These are phyloP conservation scores for Onchidella celtica DNA, from an alignment of 2,888 invertebrate genomes.

Conservation along the genomic window DNA sequence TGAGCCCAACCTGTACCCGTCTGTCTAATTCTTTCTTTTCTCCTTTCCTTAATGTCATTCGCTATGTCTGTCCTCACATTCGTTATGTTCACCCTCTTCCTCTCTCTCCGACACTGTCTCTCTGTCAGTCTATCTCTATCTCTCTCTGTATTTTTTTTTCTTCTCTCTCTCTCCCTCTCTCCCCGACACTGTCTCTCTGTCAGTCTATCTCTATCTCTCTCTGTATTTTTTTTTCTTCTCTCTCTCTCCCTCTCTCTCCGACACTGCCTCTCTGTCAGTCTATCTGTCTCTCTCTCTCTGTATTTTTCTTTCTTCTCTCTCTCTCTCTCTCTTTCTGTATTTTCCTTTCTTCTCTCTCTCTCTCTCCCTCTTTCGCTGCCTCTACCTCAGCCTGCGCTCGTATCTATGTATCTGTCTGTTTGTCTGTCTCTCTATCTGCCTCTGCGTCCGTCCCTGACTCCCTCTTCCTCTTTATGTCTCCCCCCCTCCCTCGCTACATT, in stretches of 20 bases:
- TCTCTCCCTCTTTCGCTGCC: not conserved
- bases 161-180: constrained; percentile 27
- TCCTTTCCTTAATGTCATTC: not conserved
- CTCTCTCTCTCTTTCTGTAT: constrained; percentile 8
- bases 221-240: constrained; percentile 29
- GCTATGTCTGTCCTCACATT: not conserved
- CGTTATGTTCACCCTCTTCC: not conserved
- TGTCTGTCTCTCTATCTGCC: not conserved
- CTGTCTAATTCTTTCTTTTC: constrained; percentile 16
- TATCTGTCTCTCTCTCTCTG: not conserved
- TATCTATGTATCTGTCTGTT: not conserved
- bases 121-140: not conserved
- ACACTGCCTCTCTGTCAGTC: not conserved
- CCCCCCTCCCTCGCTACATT: too few species aligned
- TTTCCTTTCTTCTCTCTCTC: not conserved
- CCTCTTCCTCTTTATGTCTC: not conserved
- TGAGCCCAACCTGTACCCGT: not conserved
- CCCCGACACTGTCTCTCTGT: constrained; percentile 31
- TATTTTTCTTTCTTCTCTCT: not conserved
- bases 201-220: constrained; percentile 28
- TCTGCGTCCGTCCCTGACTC: too few species aligned
- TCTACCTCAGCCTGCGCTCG: not conserved
- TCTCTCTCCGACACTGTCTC: not conserved
- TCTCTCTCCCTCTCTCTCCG: constrained; percentile 7
- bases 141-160: constrained; percentile 2